These are phyloP conservation scores for Mycteria americana DNA, from an alignment of 2,797 vertebrate species.

Conservation along the genomic window DNA sequence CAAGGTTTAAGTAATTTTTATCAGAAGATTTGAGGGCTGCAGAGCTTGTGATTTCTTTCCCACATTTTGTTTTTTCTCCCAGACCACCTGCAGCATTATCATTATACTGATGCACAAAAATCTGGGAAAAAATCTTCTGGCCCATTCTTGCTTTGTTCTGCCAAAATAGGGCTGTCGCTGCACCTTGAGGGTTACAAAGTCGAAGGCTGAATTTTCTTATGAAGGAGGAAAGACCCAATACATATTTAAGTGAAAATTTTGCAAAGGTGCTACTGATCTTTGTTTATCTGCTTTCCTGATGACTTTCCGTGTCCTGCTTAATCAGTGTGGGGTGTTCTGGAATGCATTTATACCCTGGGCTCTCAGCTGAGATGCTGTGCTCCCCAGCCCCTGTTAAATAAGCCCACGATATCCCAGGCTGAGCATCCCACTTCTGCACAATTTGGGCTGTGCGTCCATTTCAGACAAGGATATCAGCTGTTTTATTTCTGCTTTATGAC, in stretches of 20 bases:
- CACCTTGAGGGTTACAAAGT: not conserved
- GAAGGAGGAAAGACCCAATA: not conserved
- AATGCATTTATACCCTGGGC: not conserved
- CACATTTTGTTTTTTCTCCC: not conserved
- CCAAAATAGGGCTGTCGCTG: not conserved
- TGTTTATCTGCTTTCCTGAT: not conserved
- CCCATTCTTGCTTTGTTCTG: not conserved
- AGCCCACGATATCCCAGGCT: not conserved
- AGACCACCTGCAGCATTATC: not conserved
- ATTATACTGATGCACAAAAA: not conserved
- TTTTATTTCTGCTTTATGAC: not conserved
- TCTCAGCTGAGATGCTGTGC: not conserved
- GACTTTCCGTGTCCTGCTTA: fast-evolving
- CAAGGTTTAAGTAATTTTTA: not conserved
- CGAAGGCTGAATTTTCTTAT: not conserved
- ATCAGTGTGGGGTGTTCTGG: fast-evolving
- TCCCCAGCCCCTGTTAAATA: not conserved
- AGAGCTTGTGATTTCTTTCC: not conserved
- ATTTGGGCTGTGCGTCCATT: fast-evolving
- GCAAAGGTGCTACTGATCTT: not conserved
- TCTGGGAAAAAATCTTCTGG: not conserved
- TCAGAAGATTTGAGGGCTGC: not conserved
- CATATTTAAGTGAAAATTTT: not conserved
- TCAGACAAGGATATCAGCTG: not conserved
- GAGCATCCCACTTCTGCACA: not conserved